A percentile compares a stretch with the other conserved stretches of the same genome.
phyloP scores from a whole-genome alignment of 2,113 vertebrate species.

The Lagopus leucura region DNA sequence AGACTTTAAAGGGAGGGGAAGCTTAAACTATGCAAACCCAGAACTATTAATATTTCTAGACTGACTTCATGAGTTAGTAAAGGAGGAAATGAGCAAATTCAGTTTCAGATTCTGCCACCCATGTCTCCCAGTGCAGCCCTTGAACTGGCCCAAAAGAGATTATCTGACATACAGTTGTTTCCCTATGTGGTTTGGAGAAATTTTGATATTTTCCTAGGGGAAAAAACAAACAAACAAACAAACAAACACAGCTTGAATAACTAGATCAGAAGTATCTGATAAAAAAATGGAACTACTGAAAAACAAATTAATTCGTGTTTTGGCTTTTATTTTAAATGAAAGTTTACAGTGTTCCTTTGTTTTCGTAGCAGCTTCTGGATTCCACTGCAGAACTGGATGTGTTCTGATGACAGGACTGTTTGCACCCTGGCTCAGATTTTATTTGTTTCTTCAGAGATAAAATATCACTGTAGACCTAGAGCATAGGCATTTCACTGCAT shows the following conservation, averaged over 20 bases:
- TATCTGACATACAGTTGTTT: neutral
- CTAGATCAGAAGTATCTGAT: neutral
- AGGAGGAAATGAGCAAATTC: constrained; percentile 36
- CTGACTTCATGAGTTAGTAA: constrained; percentile 33
- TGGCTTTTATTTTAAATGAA: neutral
- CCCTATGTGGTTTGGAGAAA: neutral
- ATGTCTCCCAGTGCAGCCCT: neutral
- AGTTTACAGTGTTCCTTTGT: neutral
- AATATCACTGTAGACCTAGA: neutral
- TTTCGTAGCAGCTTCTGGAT: neutral
- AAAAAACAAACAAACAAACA: neutral
- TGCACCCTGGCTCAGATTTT: neutral
- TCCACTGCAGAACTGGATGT: neutral
- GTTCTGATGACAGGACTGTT: neutral
- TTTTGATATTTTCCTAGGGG: neutral
- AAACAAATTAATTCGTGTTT: neutral
- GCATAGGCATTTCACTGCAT: neutral
- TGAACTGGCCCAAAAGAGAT: neutral
- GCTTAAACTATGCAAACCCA: neutral
- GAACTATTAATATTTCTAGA: neutral
- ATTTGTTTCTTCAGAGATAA: neutral
- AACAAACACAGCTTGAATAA: neutral
- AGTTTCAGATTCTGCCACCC: neutral
- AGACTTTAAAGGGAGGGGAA: neutral
- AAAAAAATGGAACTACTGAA: neutral